phyloP scores from a whole-genome alignment of 2,797 vertebrate genomes.

The Epinephelus malabaricus region DNA sequence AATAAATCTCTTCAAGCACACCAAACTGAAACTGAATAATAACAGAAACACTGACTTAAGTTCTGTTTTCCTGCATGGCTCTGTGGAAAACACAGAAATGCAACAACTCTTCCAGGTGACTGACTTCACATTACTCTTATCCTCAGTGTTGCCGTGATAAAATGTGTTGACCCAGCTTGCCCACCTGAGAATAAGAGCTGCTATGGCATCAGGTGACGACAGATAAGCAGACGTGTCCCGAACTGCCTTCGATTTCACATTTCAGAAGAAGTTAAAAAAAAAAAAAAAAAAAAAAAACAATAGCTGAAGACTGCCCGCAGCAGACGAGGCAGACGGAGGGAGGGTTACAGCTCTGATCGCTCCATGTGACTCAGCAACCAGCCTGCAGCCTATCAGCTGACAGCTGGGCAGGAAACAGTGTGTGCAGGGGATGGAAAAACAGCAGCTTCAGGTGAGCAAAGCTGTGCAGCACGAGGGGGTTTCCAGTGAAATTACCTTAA shows the following conservation, averaged over 20 bases:
- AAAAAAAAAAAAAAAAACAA: constrained; percentile 3
- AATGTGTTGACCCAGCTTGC: constrained; percentile 13
- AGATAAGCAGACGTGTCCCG: constrained; percentile 15
- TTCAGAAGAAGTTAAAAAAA: constrained; percentile 4
- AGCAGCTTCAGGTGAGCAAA: constrained; percentile 46
- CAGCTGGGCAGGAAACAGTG: constrained; percentile 54
- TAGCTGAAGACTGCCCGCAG: not conserved
- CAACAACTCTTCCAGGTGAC: constrained; percentile 5
- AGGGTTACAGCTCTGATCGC: constrained; percentile 33
- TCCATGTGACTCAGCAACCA: constrained; percentile 71
- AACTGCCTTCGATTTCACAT: constrained; percentile 43
- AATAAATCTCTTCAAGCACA: constrained; percentile 57
- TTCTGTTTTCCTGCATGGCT: constrained; percentile 11
- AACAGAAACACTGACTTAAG: constrained; percentile 9
- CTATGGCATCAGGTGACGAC: constrained; percentile 36
- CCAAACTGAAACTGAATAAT: constrained; percentile 29
- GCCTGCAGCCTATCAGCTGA: constrained; percentile 72
- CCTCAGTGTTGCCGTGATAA: constrained; percentile 10
- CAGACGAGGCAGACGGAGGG: constrained; percentile 9
- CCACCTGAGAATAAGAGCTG: constrained; percentile 39
- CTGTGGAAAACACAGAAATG: constrained; percentile 18
- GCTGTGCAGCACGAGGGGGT: not conserved
- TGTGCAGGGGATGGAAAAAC: constrained; percentile 15
- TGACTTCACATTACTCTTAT: not conserved
- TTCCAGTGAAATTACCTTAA: not conserved